phyloP scores from a whole-genome alignment of 2,113 vertebrate species.

The Rhinoderma darwinii region DNA sequence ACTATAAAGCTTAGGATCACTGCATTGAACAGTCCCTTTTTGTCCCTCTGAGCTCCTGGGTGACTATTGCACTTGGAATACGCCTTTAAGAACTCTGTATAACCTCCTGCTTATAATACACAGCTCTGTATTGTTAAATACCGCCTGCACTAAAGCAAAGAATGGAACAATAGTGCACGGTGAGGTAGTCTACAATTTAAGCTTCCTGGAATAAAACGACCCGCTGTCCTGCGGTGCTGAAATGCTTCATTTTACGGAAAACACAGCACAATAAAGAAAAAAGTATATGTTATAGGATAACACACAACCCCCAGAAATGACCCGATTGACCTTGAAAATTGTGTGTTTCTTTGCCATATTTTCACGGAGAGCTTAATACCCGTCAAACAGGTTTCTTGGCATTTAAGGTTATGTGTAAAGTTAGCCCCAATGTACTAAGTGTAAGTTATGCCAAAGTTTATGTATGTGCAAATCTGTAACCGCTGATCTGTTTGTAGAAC shows the following conservation, averaged over 20 bases:
- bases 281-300: slow-evolving; percentile 29
- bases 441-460: background rate
- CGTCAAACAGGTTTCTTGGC: slow-evolving; percentile 31
- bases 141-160: background rate
- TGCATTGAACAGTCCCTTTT: background rate
- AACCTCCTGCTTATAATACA: slow-evolving; percentile 32
- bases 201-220: slow-evolving; percentile 18
- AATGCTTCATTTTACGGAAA: background rate
- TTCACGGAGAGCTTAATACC: slow-evolving; percentile 8
- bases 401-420: slow-evolving; percentile 11
- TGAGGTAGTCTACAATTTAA: slow-evolving; percentile 18
- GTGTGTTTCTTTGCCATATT: background rate
- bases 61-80: background rate
- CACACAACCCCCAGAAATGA: background rate
- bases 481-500: background rate
- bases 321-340: slow-evolving; percentile 32
- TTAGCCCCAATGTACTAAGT: background rate
- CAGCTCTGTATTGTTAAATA: background rate
- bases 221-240: background rate
- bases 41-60: background rate
- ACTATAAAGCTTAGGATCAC: background rate
- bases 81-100: slow-evolving; percentile 34
- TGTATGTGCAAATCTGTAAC: background rate
- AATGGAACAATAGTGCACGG: slow-evolving; percentile 11
- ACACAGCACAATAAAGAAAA: background rate